Percentiles rank a stretch among this genome's conserved stretches.
Evolutionary conservation across 2,113 vertebrate species (phyloP).

Genomic region (Paedocypris sp.): DNA sequence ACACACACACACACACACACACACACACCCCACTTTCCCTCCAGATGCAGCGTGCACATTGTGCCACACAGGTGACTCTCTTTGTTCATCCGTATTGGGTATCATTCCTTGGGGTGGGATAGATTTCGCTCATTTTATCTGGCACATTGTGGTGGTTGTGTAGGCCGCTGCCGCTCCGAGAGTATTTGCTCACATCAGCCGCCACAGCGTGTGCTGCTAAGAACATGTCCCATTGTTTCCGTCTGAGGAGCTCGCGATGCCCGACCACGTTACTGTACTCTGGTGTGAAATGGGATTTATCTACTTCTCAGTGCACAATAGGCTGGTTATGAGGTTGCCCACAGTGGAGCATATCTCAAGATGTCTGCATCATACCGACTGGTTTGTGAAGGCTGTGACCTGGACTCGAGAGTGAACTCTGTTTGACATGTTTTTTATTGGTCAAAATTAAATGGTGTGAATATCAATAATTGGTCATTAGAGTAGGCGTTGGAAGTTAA

Average conservation of each 20-base stretch:
- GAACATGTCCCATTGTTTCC: conserved; percentile 48
- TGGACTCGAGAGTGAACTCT: background rate
- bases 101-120: conserved; percentile 30
- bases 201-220: conserved; percentile 30
- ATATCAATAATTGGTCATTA: too few species aligned
- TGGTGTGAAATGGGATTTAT: conserved; percentile 62
- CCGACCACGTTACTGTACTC: conserved; percentile 29
- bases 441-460: too few species aligned
- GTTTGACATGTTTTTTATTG: too few species aligned
- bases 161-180: conserved; percentile 45
- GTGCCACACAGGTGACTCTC: conserved; percentile 29
- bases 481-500: too few species aligned
- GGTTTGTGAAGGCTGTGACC: background rate
- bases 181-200: conserved; percentile 49
- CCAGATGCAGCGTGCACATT: conserved; percentile 26
- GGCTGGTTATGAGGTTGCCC: conserved; percentile 52
- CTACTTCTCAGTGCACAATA: conserved; percentile 43
- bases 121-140: conserved; percentile 2
- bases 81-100: conserved; percentile 20
- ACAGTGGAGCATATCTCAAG: conserved; percentile 20
- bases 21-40: conserved; percentile 1
- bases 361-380: conserved; percentile 6
- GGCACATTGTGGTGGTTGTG: conserved; percentile 38
- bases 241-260: conserved; percentile 31
- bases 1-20: conserved; percentile 1